Conservation (phyloP, 2,797 vertebrate genomes). For the Poeciliopsis paucimaculata region DNA sequence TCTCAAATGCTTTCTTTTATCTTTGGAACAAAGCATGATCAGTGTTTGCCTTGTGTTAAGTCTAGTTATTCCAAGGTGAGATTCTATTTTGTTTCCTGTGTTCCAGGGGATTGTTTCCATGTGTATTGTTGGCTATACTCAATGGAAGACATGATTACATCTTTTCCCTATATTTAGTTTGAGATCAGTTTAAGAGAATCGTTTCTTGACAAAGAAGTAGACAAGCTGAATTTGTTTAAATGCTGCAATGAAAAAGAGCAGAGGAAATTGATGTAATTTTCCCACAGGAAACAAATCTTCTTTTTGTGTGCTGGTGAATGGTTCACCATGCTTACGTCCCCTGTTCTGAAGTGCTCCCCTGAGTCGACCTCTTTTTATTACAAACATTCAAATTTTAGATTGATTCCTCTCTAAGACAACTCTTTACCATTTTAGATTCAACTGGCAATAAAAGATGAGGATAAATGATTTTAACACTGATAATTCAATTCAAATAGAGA, state of each 20-base stretch:
- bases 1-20: slow-evolving; percentile 81
- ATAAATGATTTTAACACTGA: slow-evolving; percentile 15
- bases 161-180: slow-evolving; percentile 41
- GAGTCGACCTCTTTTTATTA: slow-evolving; percentile 63
- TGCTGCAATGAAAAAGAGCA: slow-evolving; percentile 25
- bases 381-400: slow-evolving; percentile 1
- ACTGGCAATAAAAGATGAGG: slow-evolving; percentile 10
- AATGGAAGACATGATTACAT: slow-evolving; percentile 40
- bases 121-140: slow-evolving; percentile 34
- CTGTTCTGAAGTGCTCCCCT: slow-evolving; percentile 83
- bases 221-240: slow-evolving; percentile 34
- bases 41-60: slow-evolving; percentile 91
- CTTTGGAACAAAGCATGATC: slow-evolving; percentile 92
- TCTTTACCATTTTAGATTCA: slow-evolving; percentile 26
- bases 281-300: slow-evolving; percentile 87
- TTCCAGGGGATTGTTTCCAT: slow-evolving; percentile 73
- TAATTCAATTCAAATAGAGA: slow-evolving; percentile 7
- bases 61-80: slow-evolving; percentile 90
- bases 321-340: slow-evolving; percentile 79
- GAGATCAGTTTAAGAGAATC: slow-evolving; percentile 8
- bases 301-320: slow-evolving; percentile 77
- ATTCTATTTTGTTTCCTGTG: slow-evolving; percentile 98
- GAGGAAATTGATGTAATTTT: slow-evolving; percentile 56
- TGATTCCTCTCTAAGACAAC: slow-evolving; percentile 23
- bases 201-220: slow-evolving; percentile 16